Base-by-base conservation (phyloP, 2,888 invertebrate genomes). In the Seladonia tumulorum region DNA sequence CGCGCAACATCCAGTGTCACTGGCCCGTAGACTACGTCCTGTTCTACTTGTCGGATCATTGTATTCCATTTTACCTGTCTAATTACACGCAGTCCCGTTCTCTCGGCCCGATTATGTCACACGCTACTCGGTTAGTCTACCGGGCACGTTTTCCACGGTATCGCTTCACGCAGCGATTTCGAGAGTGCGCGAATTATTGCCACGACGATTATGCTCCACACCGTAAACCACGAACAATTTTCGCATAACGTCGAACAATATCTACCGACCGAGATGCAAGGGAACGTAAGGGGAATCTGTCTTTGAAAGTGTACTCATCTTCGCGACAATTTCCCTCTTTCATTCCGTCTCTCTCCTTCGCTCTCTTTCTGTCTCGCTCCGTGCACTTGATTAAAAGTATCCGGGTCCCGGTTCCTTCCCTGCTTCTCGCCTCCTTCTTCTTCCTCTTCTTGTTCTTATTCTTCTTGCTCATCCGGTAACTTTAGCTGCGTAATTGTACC, bases 401-500 rank as follows among this genome's bases (percentile, higher is more conserved):
- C 47, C 29, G 57, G 16, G 45, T n/a, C 66, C 53, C 47, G 35
- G 25, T 63, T 39, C 47, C 14, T 53, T 49, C 0, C 47, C 16
- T 49, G 5, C 49, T 60, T n/a, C 60, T 53, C 53, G 22, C 53
- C 53, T 53, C 8, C 7, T 18, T 8, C 22, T 53, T 18, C 49
- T 49, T 22, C 49, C 7, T 49, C 53, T 22, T 53, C 53, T 8
- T 42, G 8, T 42, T 42, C 42, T 35, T 35, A 5, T 42, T 53
- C 53, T 53, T 22, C 53, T 22, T 53, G 8, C 53, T 53, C 53
- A 53, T 53, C 53, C 60, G 49, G 73, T 87, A 85, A 81, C 78
- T 88, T 88, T 63, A 79, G 66, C 77, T 53, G 63, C 47, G 79
- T 79, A 85, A 88, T 71, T 80, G 79, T 75, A 79, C 77, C 81